Percentiles rank a stretch among this genome's conserved stretches.
phyloP scores from a whole-genome alignment of 1,140 invertebrate genomes.

The Drosophila murphyi region DNA sequence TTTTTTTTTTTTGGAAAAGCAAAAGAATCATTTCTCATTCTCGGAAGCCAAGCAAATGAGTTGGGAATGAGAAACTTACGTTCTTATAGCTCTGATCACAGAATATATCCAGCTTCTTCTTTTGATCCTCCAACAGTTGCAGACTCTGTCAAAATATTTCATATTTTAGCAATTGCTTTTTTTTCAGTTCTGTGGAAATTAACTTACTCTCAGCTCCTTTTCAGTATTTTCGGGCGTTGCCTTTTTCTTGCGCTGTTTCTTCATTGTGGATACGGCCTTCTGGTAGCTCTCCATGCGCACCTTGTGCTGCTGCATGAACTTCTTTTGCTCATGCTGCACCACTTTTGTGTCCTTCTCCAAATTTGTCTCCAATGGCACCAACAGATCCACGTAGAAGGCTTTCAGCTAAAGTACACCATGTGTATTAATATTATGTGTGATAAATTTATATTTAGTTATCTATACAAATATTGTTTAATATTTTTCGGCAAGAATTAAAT shows the following conservation, averaged over 20 bases:
- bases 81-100: constrained; percentile 96
- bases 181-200: too few relatives aligned
- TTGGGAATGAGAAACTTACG: constrained; percentile 87
- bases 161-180: neutral
- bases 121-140: constrained; percentile 95
- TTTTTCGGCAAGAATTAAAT: too few relatives aligned
- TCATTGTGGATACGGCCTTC: constrained; percentile 94
- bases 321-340: constrained; percentile 96
- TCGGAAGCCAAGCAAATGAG: constrained; percentile 4
- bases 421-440: neutral
- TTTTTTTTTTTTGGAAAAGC: constrained; percentile 7
- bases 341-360: constrained; percentile 97
- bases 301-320: constrained; percentile 95
- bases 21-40: neutral
- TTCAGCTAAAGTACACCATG: constrained; percentile 88
- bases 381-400: constrained; percentile 96
- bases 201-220: constrained; percentile 93
- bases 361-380: constrained; percentile 96
- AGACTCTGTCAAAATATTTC: constrained; percentile 87
- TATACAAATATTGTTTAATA: too few relatives aligned
- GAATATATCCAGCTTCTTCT: constrained; percentile 94
- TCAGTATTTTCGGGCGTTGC: constrained; percentile 91
- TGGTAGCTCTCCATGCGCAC: constrained; percentile 94
- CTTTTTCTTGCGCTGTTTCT: constrained; percentile 95
- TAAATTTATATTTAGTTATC: too few relatives aligned